These are phyloP conservation scores for Phyto melanocephala DNA, from an alignment of 2,888 invertebrate genomes.

Conservation along the genomic window DNA sequence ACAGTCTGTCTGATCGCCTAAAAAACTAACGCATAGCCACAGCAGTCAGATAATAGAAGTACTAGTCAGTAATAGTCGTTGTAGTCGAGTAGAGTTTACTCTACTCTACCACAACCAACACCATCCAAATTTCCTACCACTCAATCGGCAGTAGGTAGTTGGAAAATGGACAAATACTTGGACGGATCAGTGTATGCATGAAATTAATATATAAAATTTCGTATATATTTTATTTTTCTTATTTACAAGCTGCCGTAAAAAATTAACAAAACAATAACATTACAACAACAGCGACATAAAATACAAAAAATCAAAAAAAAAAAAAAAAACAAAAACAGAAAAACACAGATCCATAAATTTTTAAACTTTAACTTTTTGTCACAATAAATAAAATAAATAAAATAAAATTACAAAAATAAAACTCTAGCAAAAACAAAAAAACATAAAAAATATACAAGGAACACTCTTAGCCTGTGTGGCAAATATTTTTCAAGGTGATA, in stretches of 20 bases:
- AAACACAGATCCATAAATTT: not conserved
- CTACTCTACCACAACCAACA: not conserved
- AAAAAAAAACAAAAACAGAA: not conserved
- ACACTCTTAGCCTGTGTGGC: not conserved
- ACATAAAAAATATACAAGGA: too few relatives aligned
- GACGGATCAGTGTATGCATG: constrained; percentile 6
- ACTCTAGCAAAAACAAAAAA: not conserved
- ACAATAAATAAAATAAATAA: not conserved
- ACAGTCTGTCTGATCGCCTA: not conserved
- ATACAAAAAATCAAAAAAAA: not conserved
- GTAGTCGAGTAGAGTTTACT: not conserved
- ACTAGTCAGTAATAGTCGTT: not conserved
- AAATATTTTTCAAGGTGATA: constrained; percentile 50
- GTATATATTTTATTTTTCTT: not conserved
- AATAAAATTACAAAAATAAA: not conserved
- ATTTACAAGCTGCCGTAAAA: constrained; percentile 35
- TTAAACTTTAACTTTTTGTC: constrained; percentile 29
- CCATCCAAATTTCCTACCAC: not conserved
- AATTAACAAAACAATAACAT: not conserved
- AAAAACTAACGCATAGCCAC: not conserved
- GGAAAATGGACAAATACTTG: constrained; percentile 16
- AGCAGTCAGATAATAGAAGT: constrained; percentile 13
- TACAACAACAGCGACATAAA: constrained; percentile 9
- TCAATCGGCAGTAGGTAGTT: constrained; percentile 6
- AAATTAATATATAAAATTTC: constrained; percentile 24